Evolutionary conservation across 2,113 vertebrate species (phyloP), one percentile per base, ranked within the genome.

Genomic region (Platycercus adscitus): DNA sequence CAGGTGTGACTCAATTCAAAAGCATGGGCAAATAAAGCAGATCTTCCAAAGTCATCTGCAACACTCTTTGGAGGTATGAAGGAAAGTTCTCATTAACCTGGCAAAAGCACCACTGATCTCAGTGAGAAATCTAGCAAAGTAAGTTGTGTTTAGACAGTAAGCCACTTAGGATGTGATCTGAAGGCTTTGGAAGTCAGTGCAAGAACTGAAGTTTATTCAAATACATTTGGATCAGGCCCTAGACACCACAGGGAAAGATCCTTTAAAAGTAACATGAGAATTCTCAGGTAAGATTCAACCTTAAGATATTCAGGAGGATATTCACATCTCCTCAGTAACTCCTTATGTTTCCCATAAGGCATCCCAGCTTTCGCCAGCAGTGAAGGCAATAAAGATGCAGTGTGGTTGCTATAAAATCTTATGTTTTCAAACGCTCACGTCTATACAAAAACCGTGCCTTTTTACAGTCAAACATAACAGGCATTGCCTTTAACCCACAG

Each of bases 331-430:
- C 43, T 92, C 86, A 88, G 60, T n/a, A 81, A 4, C 31, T 87
- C 73, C 55, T 81, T 81, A 47, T 41, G 68, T 69, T 90, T 93
- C 94, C 85, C 71, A 46, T 69, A 65, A 90, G 53, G 88, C 79
- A 73, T 61, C 68, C 63, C 65, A 31, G 76, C 49, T 94, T 86
- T 55, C n/a, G 73, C 31, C 33, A 73, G 71, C 52, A 83, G 47
- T 37, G 29, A 76, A 91, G 61, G 53, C 71, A 91, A 72, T 65
- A 88, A 82, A 86, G 53, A 69, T 5, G 0, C 43, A 60, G 35
- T 24, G 14, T 64, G 46, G 46, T 60, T 93, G 81, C 81, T 72
- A 35, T 69, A 88, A 92, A 95, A 68, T 23, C 70, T 93, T 80
- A 64, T 53, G 53, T 86, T 95, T 91, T 86, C 81, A 81, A 79